phyloP scores from a whole-genome alignment of 2,113 vertebrate species.

The Chaetodon auriga region DNA sequence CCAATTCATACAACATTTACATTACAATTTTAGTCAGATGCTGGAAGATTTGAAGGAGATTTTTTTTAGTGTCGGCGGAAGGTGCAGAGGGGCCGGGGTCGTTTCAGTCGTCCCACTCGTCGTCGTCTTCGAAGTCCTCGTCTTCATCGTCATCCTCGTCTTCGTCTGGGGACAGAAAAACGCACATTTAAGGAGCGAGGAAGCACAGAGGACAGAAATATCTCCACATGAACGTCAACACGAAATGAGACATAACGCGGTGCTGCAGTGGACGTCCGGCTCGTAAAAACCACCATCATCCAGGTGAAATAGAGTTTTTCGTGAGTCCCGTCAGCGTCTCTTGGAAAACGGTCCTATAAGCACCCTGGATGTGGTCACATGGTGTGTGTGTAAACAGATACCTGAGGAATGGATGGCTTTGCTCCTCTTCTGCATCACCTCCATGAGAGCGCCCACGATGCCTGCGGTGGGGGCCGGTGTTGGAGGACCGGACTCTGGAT shows the following conservation, averaged over 20 bases:
- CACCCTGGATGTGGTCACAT: neutral
- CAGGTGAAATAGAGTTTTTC: too few relatives aligned
- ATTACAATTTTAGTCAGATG: conserved; percentile 93
- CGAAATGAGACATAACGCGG: too few relatives aligned
- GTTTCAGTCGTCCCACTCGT: conserved; percentile 96
- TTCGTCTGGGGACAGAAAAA: conserved; percentile 86
- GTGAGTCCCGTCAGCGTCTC: too few relatives aligned
- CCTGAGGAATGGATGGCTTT: conserved; percentile 99
- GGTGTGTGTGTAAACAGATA: conserved; percentile 48
- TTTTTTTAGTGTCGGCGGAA: conserved; percentile 89
- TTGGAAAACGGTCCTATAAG: too few relatives aligned
- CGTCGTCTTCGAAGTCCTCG: conserved; percentile 99
- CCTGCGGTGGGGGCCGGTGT: conserved; percentile 89
- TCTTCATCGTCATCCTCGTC: conserved; percentile 98
- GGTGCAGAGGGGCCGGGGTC: conserved; percentile 63
- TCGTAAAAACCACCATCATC: too few relatives aligned
- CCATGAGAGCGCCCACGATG: conserved; percentile 97
- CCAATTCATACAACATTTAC: conserved; percentile 95
- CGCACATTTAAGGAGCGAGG: neutral
- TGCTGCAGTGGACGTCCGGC: too few relatives aligned
- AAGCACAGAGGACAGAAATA: neutral
- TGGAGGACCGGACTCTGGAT: conserved; percentile 88
- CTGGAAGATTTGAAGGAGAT: conserved; percentile 87
- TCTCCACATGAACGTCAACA: too few relatives aligned
- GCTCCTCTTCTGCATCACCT: conserved; percentile 99